Evolutionary conservation across 2,797 vertebrate genomes (phyloP), one percentile per base, ranked within the genome.

Genomic region (Gambusia yucatana): DNA sequence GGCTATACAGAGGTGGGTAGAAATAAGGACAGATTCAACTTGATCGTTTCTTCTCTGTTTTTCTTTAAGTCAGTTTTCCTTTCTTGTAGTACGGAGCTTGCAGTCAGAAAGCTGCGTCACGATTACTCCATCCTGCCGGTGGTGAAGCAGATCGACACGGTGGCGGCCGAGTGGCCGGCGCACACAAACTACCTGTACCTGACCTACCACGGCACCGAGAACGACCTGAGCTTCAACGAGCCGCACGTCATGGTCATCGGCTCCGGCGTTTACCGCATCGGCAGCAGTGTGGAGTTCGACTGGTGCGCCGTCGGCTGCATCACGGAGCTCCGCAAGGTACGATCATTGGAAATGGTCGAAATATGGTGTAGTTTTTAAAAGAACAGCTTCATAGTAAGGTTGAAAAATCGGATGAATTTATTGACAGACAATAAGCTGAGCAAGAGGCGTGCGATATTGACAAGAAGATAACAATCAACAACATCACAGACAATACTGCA

Each of bases 251-350:
- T 99, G 96, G 98, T 99, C 78, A 97, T 99, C 0, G 98, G 98
- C 87, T 99, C 98, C 0, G 98, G 98, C 0, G 98, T 99, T 25
- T 99, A 99, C 92, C 97, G 98, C 78, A 99, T 99, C 0, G 98
- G 98, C 91, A 99, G 98, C 96, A 99, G 98, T 0, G 98, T 99
- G 0, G 98, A 99, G 89, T 99, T 99, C 0, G 98, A 99, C 79
- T 99, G 98, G 98, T 99, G 98, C 0, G 98, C 98, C 0, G 98
- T 99, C 0, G 97, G 98, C 20, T 99, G 98, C 91, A 99, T 99
- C 94, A 98, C 94, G 50, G 97, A 99, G 92, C 97, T 99, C 59
- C 96, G 98, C 73, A 97, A 98, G 97, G 98, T 97, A 2, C 63
- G 44, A 6, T 16, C 2, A 0, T 30, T 0, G 3, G 10, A 69